Evolutionary conservation across 2,113 vertebrate species (phyloP), one percentile per base, ranked within the genome.

Genomic region (Upupa epops): DNA sequence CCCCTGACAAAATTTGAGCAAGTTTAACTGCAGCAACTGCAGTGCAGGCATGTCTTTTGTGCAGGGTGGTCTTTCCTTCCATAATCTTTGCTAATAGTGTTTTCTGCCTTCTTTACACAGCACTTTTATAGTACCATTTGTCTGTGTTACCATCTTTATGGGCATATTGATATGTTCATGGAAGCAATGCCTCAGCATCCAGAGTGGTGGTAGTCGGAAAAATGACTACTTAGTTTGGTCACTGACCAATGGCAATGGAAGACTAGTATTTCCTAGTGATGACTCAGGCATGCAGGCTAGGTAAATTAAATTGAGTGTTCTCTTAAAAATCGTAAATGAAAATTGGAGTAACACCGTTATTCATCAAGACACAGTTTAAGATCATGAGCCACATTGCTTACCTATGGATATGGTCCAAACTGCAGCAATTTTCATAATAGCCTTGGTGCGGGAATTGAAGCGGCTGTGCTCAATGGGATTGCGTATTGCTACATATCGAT

Each of bases 341-440:
- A 95, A 88, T 61, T 34, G 87, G 84, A 91, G 82, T 42, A 61
- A 94, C 37, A 24, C 80, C 73, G 63, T 84, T 10, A 94, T 90
- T 92, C 81, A 84, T 80, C 82, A 80, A 86, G 94, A 83, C 68
- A 94, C 60, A 34, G 86, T 86, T 42, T 52, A 88, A 82, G 83
- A 76, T 14, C 34, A 26, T 88, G 73, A 93, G 87, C 37, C 77
- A 32, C 34, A 32, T 45, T 83, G 92, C 95, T 98, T 97, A 99
- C 99, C 99, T 97, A 99, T 98, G 46, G 99, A 99, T 92, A 99
- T 99, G 97, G 99, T 99, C 99, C 99, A 99, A 95, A 99, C 99
- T 4, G 99, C 99, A 70, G 99, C 99, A 89, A 99, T 99, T 98
- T 99, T 99, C 98, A 99, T 98, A 98, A 99, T 98, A 96, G 99